Base-by-base conservation (phyloP, 1,140 invertebrate genomes). In the Condylostylus longicornis region DNA sequence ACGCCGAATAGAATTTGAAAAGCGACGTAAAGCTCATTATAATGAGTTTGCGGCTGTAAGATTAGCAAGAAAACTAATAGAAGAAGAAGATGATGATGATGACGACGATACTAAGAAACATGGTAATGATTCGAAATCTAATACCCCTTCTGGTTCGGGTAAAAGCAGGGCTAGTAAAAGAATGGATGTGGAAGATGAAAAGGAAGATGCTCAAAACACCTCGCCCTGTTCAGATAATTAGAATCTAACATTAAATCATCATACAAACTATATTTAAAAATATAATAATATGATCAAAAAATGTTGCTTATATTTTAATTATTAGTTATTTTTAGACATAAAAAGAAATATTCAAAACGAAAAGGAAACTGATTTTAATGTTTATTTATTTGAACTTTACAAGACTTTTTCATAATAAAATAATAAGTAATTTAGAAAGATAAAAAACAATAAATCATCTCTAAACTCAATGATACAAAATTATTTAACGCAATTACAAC, bases 41-140 rank as follows among this genome's bases (percentile, higher is more conserved):
- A 91, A 95, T 62, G 94, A 98, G 62, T 96, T 87, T 61, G 79
- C 90, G 58, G 88, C 88, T 4, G 78, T 95, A 1, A 84, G 91
- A 62, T 61, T 94, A 43, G 87, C 89, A 3, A 67, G 85, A 47
- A 82, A 94, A 63, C 66, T 91, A 38, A 75, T 95, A 66, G 74
- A 85, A 41, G 80, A 91, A 51, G 89, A 94, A 41, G 80, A 84
- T 15, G 85, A 89, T 10, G 85, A 88, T 1, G 82, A 82, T 10
- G 78, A 80, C 1, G 73, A 71, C 2, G 70, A 74, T n/a, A 66
- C 67, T 13, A 62, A n/a, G n/a, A 69, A 33, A 59, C 62, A n/a
- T 27, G 25, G 14, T 27, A 58, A 56, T 18, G 52, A 52, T 18
- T 32, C 13, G n/a, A 33, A 14, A 32, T 19, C 17, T 10, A 34